phyloP scores from a whole-genome alignment of 2,888 invertebrate genomes.

The Tanytarsus gracilentus region DNA sequence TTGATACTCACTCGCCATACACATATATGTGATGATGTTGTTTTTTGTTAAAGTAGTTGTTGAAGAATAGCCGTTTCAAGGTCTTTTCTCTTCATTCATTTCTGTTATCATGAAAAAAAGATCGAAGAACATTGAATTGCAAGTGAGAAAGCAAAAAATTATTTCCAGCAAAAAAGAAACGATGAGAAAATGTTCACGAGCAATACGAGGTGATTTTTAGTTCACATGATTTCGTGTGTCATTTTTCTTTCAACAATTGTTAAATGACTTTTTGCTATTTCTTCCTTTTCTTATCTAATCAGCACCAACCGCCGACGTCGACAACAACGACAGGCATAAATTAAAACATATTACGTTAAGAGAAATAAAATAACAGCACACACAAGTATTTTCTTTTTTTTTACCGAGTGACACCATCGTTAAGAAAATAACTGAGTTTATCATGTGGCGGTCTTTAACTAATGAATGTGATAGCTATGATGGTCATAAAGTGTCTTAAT shows the following conservation, averaged over 20 bases:
- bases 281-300: slow-evolving; percentile 6
- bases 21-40: neutral
- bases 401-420: slow-evolving; percentile 3
- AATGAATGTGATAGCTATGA: neutral
- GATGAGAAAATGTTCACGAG: no score
- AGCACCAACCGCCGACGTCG: neutral
- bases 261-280: neutral
- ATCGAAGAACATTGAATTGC: neutral
- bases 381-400: no score
- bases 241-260: neutral
- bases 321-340: slow-evolving; percentile 6
- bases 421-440: neutral
- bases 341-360: neutral
- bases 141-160: slow-evolving; percentile 1
- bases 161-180: no score
- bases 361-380: neutral
- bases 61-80: slow-evolving; percentile 1
- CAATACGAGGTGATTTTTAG: neutral
- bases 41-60: neutral
- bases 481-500: neutral
- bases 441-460: neutral
- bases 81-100: neutral
- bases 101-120: neutral
- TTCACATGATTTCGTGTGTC: neutral
- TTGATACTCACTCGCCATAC: no score